Evolutionary conservation across 2,888 invertebrate species (phyloP).

Genomic region (Lutraria lutraria): DNA sequence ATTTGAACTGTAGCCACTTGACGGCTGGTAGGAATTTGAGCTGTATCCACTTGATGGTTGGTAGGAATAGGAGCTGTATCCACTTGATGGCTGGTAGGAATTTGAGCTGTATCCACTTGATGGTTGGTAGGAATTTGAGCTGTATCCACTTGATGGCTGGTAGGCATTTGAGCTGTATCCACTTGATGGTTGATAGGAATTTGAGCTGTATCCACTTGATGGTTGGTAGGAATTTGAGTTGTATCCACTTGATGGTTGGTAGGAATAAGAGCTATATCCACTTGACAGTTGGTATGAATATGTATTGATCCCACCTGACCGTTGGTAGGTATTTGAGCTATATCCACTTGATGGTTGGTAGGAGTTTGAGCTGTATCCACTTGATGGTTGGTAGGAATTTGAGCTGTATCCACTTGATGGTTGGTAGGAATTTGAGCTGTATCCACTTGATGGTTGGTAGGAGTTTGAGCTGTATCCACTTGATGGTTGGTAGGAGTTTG

Average conservation of each 20-base stretch:
- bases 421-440: not conserved
- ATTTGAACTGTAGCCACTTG: not conserved
- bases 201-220: not conserved
- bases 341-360: not conserved
- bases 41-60: not conserved
- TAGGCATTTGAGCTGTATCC: not conserved
- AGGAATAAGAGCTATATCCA: not conserved
- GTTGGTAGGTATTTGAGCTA: not conserved
- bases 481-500: not conserved
- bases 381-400: not conserved
- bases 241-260: not conserved
- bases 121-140: not conserved
- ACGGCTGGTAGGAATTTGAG: not conserved
- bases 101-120: no score
- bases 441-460: not conserved
- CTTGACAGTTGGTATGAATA: not conserved
- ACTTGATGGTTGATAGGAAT: not conserved
- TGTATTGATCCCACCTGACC: not conserved
- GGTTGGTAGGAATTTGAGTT: not conserved
- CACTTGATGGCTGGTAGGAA: not conserved
- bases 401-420: not conserved
- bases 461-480: not conserved
- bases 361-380: slow-evolving; percentile 1
- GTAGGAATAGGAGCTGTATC: not conserved
- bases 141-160: not conserved